A percentile compares a stretch with the other conserved stretches of the same genome.
Conservation (phyloP, 1,140 invertebrate genomes). For the Caenorhabditis tropicalis region DNA sequence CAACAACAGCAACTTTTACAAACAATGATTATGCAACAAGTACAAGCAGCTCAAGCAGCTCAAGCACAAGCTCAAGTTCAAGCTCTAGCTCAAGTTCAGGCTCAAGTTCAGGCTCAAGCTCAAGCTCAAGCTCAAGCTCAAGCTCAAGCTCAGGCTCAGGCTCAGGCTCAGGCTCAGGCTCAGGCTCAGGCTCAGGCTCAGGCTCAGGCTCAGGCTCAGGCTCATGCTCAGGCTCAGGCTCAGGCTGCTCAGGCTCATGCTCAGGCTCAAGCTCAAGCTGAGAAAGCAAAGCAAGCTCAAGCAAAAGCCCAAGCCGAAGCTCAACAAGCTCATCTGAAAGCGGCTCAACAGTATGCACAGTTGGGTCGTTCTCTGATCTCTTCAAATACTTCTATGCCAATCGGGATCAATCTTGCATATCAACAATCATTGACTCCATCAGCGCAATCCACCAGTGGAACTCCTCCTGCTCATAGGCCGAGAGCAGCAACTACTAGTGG, state of each 20-base stretch:
- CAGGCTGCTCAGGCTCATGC: background rate
- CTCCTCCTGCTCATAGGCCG: background rate
- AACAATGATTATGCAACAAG: no score
- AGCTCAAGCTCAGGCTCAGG: background rate
- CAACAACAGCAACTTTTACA: no score
- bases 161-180: background rate
- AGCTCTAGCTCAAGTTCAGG: background rate
- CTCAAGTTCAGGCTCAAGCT: background rate
- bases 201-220: background rate
- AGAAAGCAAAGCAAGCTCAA: background rate
- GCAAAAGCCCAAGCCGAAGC: background rate
- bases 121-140: slow-evolving; percentile 1
- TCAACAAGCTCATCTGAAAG: background rate
- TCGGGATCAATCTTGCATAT: background rate
- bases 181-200: background rate
- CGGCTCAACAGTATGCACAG: background rate
- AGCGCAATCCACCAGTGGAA: background rate
- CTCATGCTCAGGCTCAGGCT: background rate
- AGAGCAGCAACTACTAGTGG: background rate
- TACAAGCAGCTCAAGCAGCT: no score
- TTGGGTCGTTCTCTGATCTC: background rate
- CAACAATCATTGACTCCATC: background rate
- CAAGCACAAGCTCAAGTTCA: background rate
- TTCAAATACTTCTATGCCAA: background rate
- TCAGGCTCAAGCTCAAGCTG: background rate